phyloP scores from a whole-genome alignment of 1,140 invertebrate species.

The Pseudomyrmex pallidus region DNA sequence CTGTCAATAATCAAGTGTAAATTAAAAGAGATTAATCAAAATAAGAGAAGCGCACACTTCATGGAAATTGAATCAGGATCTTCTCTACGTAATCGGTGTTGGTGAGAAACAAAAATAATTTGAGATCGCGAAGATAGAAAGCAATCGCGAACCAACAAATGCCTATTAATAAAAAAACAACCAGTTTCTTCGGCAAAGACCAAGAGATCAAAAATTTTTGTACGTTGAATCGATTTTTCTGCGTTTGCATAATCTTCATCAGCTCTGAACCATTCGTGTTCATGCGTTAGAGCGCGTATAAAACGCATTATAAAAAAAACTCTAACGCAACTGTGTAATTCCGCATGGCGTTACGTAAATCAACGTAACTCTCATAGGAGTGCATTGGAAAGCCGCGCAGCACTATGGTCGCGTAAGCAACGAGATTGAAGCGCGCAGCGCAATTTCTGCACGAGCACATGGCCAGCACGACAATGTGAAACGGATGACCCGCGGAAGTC shows the following conservation, averaged over 20 bases:
- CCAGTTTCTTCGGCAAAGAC: too few species aligned
- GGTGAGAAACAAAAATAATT: neutral
- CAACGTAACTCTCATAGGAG: neutral
- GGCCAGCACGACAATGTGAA: too few species aligned
- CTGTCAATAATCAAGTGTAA: too few species aligned
- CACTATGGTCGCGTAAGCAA: slow-evolving; percentile 13
- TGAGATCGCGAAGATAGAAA: neutral
- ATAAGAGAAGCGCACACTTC: too few species aligned
- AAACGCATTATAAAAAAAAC: neutral
- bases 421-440: neutral
- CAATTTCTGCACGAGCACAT: neutral
- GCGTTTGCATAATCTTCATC: neutral
- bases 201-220: neutral
- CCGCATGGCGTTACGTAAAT: neutral
- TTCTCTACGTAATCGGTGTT: too few species aligned
- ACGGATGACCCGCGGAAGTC: neutral
- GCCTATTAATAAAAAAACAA: neutral
- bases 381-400: neutral
- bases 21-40: too few species aligned
- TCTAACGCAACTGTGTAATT: neutral
- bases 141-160: neutral
- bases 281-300: neutral
- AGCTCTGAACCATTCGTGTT: neutral
- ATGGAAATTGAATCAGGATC: too few species aligned
- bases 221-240: neutral